Percentiles rank a stretch among this genome's conserved stretches.
Evolutionary conservation across 2,113 vertebrate genomes (phyloP).

Genomic region (Cyanoliseus patagonus): DNA sequence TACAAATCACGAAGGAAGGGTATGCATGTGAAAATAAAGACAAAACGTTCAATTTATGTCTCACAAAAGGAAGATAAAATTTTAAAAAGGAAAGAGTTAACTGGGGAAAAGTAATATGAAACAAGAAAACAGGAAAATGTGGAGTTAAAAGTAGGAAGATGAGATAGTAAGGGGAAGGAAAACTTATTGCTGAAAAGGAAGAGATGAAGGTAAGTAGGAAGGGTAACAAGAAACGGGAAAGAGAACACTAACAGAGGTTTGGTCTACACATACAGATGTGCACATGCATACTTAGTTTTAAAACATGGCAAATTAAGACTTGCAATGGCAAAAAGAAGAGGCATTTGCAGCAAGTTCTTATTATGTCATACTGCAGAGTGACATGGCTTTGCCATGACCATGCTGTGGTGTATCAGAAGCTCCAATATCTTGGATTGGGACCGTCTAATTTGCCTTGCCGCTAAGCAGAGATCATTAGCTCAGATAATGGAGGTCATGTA

Average conservation of each 20-base stretch:
- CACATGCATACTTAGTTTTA: neutral
- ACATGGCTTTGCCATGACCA: fast-evolving
- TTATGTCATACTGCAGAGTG: neutral
- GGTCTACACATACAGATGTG: neutral
- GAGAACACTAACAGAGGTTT: neutral
- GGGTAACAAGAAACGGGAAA: neutral
- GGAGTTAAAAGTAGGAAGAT: neutral
- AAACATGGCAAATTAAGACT: neutral
- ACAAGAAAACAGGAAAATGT: neutral
- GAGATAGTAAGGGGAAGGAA: neutral
- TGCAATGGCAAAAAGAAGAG: neutral
- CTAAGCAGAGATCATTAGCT: neutral
- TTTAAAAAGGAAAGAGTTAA: neutral
- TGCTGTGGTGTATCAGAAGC: neutral
- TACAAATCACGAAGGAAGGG: neutral
- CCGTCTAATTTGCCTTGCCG: neutral
- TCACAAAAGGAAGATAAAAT: neutral
- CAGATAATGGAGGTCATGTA: fast-evolving
- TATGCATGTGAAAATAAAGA: neutral
- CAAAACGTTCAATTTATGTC: neutral
- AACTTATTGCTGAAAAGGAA: neutral
- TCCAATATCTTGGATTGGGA: neutral
- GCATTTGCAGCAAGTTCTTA: neutral
- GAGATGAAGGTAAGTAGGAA: neutral
- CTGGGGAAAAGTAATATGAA: neutral